phyloP scores from a whole-genome alignment of 2,797 vertebrate genomes.

The Mormyrops boulengeri region DNA sequence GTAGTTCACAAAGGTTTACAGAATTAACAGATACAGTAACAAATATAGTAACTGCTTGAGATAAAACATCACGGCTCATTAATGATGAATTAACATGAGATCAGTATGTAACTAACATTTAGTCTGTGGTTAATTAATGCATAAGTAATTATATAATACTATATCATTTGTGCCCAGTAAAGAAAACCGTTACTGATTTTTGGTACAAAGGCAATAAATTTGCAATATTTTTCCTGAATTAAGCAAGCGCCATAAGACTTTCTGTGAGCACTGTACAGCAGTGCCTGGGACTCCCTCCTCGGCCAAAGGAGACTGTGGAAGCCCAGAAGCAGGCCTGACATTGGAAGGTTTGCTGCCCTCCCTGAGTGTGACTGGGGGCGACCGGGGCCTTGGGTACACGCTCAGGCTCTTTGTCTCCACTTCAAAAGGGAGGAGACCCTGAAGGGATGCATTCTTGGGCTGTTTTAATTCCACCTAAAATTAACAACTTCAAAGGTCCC shows the following conservation, averaged over 20 bases:
- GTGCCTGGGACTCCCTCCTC: neutral
- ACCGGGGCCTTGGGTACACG: constrained; percentile 31
- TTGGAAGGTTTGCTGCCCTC: constrained; percentile 23
- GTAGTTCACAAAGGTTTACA: neutral
- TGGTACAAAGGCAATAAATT: neutral
- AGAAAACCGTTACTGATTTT: neutral
- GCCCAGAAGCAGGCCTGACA: neutral
- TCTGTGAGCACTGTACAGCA: neutral
- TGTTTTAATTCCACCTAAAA: constrained; percentile 46
- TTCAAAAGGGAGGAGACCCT: constrained; percentile 32
- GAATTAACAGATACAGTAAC: neutral
- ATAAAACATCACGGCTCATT: neutral
- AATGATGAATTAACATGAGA: neutral
- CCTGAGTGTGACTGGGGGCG: constrained; percentile 20
- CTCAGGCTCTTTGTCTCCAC: constrained; percentile 32
- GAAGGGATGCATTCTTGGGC: constrained; percentile 39
- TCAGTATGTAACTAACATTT: neutral
- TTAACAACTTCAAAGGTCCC: constrained; percentile 38
- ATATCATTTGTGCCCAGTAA: neutral
- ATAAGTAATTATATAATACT: neutral
- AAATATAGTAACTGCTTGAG: neutral
- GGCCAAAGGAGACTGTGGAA: neutral
- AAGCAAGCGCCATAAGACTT: neutral
- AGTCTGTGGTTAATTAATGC: neutral
- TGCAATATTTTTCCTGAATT: neutral